Conservation (phyloP, 2,113 vertebrate species). For the Taurulus bubalis region DNA sequence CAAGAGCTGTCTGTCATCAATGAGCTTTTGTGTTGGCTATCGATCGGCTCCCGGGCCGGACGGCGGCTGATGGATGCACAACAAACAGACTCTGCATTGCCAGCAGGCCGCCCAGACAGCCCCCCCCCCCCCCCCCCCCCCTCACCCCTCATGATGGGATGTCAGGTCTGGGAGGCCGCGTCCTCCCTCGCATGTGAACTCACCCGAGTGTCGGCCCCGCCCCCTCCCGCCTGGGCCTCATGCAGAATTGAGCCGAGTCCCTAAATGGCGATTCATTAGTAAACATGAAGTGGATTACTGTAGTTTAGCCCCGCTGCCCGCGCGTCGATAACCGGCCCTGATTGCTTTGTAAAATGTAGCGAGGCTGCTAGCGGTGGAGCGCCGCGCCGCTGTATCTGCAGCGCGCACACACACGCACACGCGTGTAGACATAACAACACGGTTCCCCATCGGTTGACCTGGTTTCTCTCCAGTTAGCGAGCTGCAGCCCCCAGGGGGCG, state of each 20-base stretch:
- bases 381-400: slow-evolving; percentile 63
- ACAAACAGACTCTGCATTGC: slow-evolving; percentile 81
- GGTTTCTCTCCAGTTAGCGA: slow-evolving; percentile 75
- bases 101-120: slow-evolving; percentile 67
- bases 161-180: slow-evolving; percentile 58
- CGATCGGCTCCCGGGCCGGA: slow-evolving; percentile 76
- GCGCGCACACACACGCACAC: slow-evolving; percentile 49
- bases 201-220: slow-evolving; percentile 12
- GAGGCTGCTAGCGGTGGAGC: slow-evolving; percentile 46
- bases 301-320: slow-evolving; percentile 65
- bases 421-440: slow-evolving; percentile 74
- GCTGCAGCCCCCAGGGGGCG: slow-evolving; percentile 70
- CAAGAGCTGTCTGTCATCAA: slow-evolving; percentile 83
- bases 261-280: slow-evolving; percentile 71
- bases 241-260: slow-evolving; percentile 38
- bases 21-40: slow-evolving; percentile 83
- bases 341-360: slow-evolving; percentile 71
- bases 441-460: slow-evolving; percentile 78
- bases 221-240: slow-evolving; percentile 20
- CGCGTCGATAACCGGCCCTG: slow-evolving; percentile 67
- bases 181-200: slow-evolving; percentile 27
- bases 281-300: slow-evolving; percentile 75
- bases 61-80: slow-evolving; percentile 80
- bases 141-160: slow-evolving; percentile 63
- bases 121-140: slow-evolving; percentile 22